Conservation (phyloP, 2,113 vertebrate species). For the Anarhynchus alexandrinus region DNA sequence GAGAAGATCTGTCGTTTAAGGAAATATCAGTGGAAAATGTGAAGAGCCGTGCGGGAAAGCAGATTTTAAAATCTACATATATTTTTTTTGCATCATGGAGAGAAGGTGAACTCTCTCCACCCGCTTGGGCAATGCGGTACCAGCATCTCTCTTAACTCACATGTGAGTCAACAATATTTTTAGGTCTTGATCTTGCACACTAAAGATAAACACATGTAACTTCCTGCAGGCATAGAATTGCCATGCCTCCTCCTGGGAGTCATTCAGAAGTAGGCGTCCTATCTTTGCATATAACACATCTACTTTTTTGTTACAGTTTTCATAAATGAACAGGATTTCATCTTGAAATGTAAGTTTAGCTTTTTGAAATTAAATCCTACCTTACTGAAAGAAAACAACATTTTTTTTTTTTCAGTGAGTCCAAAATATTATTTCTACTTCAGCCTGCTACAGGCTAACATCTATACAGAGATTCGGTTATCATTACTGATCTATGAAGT, state of each 20-base stretch:
- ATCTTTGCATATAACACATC: background rate
- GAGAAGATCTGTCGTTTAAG: background rate
- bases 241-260: background rate
- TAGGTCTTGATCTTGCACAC: background rate
- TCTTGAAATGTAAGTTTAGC: background rate
- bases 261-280: background rate
- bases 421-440: background rate
- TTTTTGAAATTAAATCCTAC: background rate
- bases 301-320: background rate
- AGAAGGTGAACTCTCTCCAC: background rate
- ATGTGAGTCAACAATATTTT: background rate
- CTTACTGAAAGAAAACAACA: background rate
- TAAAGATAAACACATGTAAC: background rate
- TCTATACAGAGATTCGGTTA: background rate
- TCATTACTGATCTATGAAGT: constrained; percentile 29
- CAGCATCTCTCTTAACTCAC: background rate
- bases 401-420: background rate
- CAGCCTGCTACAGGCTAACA: background rate
- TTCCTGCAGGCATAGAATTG: background rate
- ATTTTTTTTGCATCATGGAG: background rate
- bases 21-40: background rate
- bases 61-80: background rate
- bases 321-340: background rate
- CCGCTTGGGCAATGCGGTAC: background rate
- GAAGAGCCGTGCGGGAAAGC: background rate